These are phyloP conservation scores for Melipona bicolor DNA, from an alignment of 2,888 invertebrate species.

Conservation along the genomic window DNA sequence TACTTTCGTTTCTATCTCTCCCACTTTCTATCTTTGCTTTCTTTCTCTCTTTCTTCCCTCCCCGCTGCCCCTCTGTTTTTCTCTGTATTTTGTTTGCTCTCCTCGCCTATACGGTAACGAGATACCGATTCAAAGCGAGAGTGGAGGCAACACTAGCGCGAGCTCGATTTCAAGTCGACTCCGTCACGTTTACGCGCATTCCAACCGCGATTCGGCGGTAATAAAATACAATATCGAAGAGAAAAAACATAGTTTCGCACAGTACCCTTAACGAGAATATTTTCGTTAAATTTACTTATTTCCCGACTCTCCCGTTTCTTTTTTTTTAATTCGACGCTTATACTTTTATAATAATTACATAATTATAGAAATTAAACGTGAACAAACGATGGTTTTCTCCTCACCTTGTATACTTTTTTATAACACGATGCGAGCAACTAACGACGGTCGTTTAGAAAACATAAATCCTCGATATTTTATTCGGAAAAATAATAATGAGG, in stretches of 20 bases:
- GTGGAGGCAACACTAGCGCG: constrained; percentile 24
- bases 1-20: not conserved
- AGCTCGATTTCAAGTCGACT: constrained; percentile 30
- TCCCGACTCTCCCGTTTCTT: too few species aligned
- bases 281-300: constrained; percentile 4
- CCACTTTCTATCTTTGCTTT: too few species aligned
- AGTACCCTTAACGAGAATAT: constrained; percentile 11
- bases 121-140: constrained; percentile 35
- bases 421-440: too few species aligned
- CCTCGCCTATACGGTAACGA: constrained; percentile 52
- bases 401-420: too few species aligned
- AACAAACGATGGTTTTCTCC: too few species aligned
- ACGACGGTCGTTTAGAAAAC: not conserved
- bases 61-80: not conserved
- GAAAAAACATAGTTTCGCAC: not conserved
- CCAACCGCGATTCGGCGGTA: constrained; percentile 37
- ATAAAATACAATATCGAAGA: constrained; percentile 24
- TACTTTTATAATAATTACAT: too few species aligned
- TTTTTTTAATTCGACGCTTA: too few species aligned
- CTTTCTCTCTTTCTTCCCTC: not conserved
- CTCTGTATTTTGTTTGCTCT: not conserved
- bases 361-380: too few species aligned
- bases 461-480: not conserved
- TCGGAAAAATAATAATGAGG: not conserved
- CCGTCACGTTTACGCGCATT: constrained; percentile 16